A percentile compares a stretch with the other conserved stretches of the same genome.
These are phyloP conservation scores for Caenorhabditis panamensis DNA, from an alignment of 2,888 invertebrate species.

Conservation along the genomic window DNA sequence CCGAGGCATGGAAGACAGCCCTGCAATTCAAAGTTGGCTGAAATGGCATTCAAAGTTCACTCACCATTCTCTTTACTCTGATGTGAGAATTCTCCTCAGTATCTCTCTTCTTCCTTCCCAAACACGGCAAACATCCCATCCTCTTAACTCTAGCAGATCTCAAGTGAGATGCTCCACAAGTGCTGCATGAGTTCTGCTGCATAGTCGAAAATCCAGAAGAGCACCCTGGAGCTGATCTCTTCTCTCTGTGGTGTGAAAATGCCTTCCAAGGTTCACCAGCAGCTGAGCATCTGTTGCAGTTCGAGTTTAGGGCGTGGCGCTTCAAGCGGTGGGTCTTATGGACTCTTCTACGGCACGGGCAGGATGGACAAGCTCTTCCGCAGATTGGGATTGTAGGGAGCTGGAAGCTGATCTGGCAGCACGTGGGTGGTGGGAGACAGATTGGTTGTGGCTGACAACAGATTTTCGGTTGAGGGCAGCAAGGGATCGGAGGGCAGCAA, in stretches of 20 bases:
- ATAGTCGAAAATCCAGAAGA: conserved; percentile 36
- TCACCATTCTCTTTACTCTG: conserved; percentile 57
- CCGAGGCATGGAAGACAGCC: conserved; percentile 54
- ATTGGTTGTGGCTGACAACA: conserved; percentile 55
- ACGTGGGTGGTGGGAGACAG: conserved; percentile 41
- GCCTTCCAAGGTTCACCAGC: conserved; percentile 52
- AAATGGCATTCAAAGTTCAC: not conserved
- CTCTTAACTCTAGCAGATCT: conserved; percentile 52
- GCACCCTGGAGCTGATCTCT: conserved; percentile 37
- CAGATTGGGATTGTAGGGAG: conserved; percentile 54
- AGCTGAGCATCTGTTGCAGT: conserved; percentile 40
- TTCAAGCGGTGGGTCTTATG: conserved; percentile 40
- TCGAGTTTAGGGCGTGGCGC: conserved; percentile 31
- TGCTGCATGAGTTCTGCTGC: conserved; percentile 40
- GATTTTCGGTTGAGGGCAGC: conserved; percentile 60
- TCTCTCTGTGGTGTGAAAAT: conserved; percentile 35
- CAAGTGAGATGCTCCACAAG: conserved; percentile 51
- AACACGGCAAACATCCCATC: conserved; percentile 61
- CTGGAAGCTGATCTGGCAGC: conserved; percentile 48
- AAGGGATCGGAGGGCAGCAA: conserved; percentile 56
- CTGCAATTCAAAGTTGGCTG: conserved; percentile 8
- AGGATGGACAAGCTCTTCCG: conserved; percentile 54
- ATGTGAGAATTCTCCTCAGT: conserved; percentile 35
- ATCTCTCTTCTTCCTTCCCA: conserved; percentile 56
- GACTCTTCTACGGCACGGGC: conserved; percentile 53